Conservation (phyloP, 2,113 vertebrate genomes). For the Oreochromis tanganicae region DNA sequence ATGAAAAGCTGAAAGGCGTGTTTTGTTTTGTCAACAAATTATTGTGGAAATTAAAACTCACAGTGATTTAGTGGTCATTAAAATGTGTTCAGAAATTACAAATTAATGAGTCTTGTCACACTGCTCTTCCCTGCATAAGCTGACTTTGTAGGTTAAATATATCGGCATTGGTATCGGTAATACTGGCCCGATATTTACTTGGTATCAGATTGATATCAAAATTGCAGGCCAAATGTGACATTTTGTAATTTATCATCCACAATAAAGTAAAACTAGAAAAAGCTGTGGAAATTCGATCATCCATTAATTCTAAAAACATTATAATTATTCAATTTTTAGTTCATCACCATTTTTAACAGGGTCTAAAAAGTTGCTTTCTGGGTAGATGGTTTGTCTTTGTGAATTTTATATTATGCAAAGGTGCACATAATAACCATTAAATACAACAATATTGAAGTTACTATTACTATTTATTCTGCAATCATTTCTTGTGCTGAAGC, state of each 20-base stretch:
- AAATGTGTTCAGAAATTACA: rapidly evolving
- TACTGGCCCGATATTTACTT: neutral
- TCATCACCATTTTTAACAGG: neutral
- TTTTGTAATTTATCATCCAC: neutral
- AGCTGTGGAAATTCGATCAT: neutral
- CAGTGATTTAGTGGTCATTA: neutral
- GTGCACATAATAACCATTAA: neutral
- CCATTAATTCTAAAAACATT: neutral
- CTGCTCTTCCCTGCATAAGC: neutral
- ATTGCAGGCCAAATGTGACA: neutral
- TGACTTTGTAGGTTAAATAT: neutral
- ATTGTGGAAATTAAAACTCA: neutral
- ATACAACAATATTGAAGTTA: neutral
- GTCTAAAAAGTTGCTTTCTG: neutral
- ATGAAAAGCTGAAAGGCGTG: neutral
- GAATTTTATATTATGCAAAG: neutral
- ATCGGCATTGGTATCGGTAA: neutral
- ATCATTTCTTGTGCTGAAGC: neutral
- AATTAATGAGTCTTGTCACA: neutral
- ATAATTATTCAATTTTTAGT: neutral
- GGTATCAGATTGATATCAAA: neutral
- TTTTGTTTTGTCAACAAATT: neutral
- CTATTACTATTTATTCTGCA: neutral
- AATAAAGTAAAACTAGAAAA: neutral
- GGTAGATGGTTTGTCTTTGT: rapidly evolving